These are phyloP conservation scores for Holacanthus passer DNA, from an alignment of 2,113 vertebrate genomes.

Conservation along the genomic window DNA sequence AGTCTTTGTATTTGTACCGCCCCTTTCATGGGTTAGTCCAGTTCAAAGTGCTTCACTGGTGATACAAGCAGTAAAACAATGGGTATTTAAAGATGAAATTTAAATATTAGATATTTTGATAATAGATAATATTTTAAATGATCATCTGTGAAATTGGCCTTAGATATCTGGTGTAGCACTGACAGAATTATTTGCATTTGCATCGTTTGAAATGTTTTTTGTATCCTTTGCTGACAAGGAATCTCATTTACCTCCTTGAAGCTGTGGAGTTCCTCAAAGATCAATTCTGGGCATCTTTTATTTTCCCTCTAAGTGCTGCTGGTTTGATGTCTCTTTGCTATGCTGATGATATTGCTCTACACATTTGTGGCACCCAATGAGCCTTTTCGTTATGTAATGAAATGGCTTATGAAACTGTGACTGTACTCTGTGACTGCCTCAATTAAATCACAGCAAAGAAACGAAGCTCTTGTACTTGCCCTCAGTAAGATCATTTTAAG, in stretches of 20 bases:
- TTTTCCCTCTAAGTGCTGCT: not conserved
- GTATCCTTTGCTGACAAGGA: too few relatives aligned
- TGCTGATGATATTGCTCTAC: not conserved
- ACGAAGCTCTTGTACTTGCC: not conserved
- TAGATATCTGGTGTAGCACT: not conserved
- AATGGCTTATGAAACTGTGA: not conserved
- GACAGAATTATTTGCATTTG: not conserved
- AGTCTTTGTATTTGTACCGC: not conserved
- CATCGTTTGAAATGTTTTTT: too few relatives aligned
- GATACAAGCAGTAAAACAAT: too few relatives aligned
- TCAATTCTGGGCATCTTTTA: not conserved
- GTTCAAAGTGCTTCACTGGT: too few relatives aligned
- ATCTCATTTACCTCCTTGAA: not conserved
- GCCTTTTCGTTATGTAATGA: not conserved
- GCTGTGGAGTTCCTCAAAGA: constrained; percentile 14
- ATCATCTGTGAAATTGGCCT: not conserved
- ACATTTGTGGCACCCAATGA: not conserved
- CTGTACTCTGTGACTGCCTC: not conserved
- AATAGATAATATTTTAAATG: too few relatives aligned
- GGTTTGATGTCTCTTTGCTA: not conserved
- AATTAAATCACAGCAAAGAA: not conserved
- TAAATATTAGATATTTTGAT: too few relatives aligned
- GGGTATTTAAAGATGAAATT: too few relatives aligned
- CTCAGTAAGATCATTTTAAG: not conserved
- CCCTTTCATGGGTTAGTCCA: too few relatives aligned